Evolutionary conservation across 2,113 vertebrate species (phyloP), one percentile per base, ranked within the genome.

Genomic region (Phrynosoma platyrhinos): DNA sequence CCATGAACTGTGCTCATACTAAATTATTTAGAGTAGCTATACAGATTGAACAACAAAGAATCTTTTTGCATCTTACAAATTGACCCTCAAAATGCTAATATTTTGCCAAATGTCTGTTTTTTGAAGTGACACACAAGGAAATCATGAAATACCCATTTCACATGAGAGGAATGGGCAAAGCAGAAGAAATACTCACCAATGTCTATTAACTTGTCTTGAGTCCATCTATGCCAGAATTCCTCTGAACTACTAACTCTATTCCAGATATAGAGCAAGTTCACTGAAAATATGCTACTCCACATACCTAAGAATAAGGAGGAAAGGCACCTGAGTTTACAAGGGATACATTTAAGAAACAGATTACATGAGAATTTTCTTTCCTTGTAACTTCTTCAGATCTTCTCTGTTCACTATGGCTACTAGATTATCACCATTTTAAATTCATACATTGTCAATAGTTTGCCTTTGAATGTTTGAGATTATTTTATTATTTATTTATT

Each of bases 241-340:
- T 97, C 97, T 1, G 97, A 96, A 79, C 85, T 96, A 9, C 95
- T 95, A 12, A 96, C 96, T n/a, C 96, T 85, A 55, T 97, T 96
- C 97, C 96, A 97, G 88, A 96, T 97, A 88, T 98, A 97, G 13
- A 97, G 93, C 4, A 98, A 89, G 79, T 97, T 98, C 89, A 97
- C 88, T 72, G 97, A 97, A 94, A 98, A 98, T 91, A 97, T 96
- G 76, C 97, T 98, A 89, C 97, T 97, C 97, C 97, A 98, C 91
- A 97, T 91, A 69, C 97, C 97, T 98, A 82, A 58, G 82, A 74
- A 88, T 71, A 71, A 58, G 7, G 8, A 90, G 30, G 32, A 42
- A 20, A 69, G 72, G 23, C 12, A 27, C 32, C 10, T 47, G 12
- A 40, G 47, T 16, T 10, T 21, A 80, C 13, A 62, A 32, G 20